These are phyloP conservation scores for Dipodomys spectabilis DNA, from an alignment of 2,113 vertebrate species.

Conservation along the genomic window DNA sequence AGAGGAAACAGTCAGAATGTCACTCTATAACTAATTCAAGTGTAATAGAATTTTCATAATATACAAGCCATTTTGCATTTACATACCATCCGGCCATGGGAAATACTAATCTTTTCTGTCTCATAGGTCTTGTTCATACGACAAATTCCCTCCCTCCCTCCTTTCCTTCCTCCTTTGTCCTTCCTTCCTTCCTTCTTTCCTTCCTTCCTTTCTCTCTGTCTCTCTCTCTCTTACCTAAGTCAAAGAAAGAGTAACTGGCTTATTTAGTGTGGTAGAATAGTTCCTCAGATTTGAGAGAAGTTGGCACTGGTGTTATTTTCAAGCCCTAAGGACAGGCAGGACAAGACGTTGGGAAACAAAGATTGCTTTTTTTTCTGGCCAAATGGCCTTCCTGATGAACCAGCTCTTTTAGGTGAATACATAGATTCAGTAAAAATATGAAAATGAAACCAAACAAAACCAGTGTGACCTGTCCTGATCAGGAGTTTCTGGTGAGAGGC, in stretches of 20 bases:
- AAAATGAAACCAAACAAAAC: not conserved
- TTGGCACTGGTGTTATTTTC: conserved; percentile 63
- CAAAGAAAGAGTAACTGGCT: conserved; percentile 63
- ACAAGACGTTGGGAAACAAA: conserved; percentile 59
- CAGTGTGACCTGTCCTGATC: not conserved
- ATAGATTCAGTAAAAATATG: conserved; percentile 7
- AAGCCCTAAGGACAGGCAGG: conserved; percentile 25
- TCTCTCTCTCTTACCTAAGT: not conserved
- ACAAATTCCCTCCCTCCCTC: not conserved
- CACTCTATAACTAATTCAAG: conserved; percentile 68
- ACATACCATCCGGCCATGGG: conserved; percentile 53
- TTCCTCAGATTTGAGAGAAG: conserved; percentile 62
- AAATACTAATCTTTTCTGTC: conserved; percentile 69
- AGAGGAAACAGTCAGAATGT: conserved; percentile 73
- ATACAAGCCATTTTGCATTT: conserved; percentile 14
- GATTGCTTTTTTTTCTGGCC: conserved; percentile 63
- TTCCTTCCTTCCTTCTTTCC: not conserved
- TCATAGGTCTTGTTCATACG: conserved; percentile 24
- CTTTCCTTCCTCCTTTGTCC: not conserved
- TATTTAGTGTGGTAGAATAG: conserved; percentile 62
- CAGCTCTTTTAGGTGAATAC: conserved; percentile 44
- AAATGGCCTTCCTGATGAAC: conserved; percentile 1
- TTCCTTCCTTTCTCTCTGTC: not conserved
- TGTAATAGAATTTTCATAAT: conserved; percentile 60
- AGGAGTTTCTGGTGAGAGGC: conserved; percentile 8